Base-by-base conservation (phyloP, 2,888 invertebrate genomes). In the Mythimna loreyi region DNA sequence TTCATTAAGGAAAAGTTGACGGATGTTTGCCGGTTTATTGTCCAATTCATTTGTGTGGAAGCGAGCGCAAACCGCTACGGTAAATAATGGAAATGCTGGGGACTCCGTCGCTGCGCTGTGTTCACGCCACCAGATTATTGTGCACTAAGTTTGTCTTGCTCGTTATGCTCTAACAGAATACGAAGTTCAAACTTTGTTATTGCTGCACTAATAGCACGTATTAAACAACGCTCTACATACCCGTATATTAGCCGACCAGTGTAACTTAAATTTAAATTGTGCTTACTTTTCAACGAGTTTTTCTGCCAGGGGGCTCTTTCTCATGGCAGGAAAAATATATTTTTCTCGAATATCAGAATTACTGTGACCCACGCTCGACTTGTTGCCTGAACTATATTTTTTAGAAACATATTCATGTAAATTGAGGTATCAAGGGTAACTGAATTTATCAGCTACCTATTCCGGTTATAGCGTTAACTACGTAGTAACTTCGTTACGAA, bases 41-140 rank as follows among this genome's bases (percentile, higher is more conserved):
- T 92, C 86, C 90, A 92, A 93, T 92, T 92, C 90, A 92, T 93
- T 93, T 92, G 90, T 89, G 87, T 86, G 86, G 82, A 86, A 90
- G 86, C 84, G 84, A 86, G 88, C 84, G 86, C 86, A 89, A 89
- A 91, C 91, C 89, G 86, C 88, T 72, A 81, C 87, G 82, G 90
- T 90, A 90, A 91, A 92, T 92, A 92, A 92, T 91, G 89, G 87
- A 89, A 91, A 89, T 87, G 85, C 84, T 87, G 83, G 81, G 65
- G 83, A 85, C 84, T 86, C 86, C 84, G 80, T 86, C 88, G 89
- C 55, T 33, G 55, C 55, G 88, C 84, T 88, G 89, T 87, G 87
- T 87, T 87, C 83, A 80, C 84, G 83, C 84, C 85, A 86, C 89
- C 85, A 89, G 92, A 92, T 92, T 92, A 92, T 90, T 91, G 91